A percentile compares a stretch with the other conserved stretches of the same genome.
Conservation (phyloP, 2,113 vertebrate genomes). For the Rhagologus leucostigma region DNA sequence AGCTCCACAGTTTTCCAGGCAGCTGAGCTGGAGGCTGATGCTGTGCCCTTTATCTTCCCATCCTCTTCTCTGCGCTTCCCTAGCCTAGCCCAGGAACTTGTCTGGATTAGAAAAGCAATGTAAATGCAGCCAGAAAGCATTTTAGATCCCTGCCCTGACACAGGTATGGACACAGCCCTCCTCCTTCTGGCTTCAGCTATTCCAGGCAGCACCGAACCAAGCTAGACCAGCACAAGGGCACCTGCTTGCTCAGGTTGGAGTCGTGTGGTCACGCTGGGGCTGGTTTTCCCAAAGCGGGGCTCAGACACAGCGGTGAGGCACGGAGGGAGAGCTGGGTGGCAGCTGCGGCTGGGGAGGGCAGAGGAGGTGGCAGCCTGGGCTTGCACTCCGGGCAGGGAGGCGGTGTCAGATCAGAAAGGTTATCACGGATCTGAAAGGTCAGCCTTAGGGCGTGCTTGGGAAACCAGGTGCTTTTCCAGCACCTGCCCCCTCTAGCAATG, state of each 20-base stretch:
- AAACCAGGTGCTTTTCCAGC: not conserved
- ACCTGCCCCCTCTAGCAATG: not conserved
- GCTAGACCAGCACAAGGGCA: not conserved
- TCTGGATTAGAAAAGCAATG: not conserved
- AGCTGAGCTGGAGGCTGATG: not conserved
- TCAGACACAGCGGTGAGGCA: accelerated
- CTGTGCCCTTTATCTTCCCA: not conserved
- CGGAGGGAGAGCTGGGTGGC: not conserved
- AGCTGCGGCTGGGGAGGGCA: not conserved
- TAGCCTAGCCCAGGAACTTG: not conserved
- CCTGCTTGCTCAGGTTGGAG: not conserved
- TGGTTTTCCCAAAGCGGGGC: not conserved
- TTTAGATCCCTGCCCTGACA: not conserved
- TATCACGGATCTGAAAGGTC: not conserved
- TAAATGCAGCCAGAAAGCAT: not conserved
- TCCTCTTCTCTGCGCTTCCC: not conserved
- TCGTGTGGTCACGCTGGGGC: not conserved
- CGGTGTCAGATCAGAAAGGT: not conserved
- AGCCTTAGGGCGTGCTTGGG: not conserved
- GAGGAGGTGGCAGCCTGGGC: not conserved
- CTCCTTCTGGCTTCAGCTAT: not conserved
- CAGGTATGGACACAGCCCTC: not conserved
- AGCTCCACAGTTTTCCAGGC: not conserved
- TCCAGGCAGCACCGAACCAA: not conserved
- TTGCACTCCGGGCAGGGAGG: not conserved